Conservation (phyloP, 2,113 vertebrate species). For the Panthera leo region DNA sequence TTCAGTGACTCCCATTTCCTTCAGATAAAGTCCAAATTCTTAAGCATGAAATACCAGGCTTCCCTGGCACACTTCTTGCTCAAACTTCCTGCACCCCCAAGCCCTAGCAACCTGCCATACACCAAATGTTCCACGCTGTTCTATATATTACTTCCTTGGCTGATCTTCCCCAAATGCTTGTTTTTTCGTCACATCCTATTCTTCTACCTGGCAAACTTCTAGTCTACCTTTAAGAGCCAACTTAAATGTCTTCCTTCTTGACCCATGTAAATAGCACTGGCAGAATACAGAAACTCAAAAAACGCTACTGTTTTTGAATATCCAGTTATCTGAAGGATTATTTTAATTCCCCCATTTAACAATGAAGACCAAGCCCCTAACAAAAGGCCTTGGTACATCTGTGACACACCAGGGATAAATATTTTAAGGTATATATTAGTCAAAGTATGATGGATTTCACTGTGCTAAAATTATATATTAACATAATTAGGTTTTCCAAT, state of each 20-base stretch:
- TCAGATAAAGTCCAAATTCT: constrained; percentile 14
- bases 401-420: background rate
- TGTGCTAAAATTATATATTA: background rate
- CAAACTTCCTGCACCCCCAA: background rate
- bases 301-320: background rate
- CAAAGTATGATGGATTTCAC: background rate
- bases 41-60: background rate
- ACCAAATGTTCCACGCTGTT: background rate
- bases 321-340: background rate
- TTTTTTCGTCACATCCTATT: background rate
- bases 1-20: constrained; percentile 15
- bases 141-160: background rate
- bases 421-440: background rate
- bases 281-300: background rate
- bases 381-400: background rate
- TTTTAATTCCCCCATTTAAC: constrained; percentile 24
- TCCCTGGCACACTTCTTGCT: background rate
- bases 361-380: background rate
- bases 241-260: constrained; percentile 24
- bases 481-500: background rate
- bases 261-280: background rate
- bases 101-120: background rate
- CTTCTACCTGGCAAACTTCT: background rate
- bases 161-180: background rate
- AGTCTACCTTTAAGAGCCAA: background rate